These are phyloP conservation scores for Macrophya annulata DNA, from an alignment of 2,888 invertebrate genomes.

Conservation along the genomic window DNA sequence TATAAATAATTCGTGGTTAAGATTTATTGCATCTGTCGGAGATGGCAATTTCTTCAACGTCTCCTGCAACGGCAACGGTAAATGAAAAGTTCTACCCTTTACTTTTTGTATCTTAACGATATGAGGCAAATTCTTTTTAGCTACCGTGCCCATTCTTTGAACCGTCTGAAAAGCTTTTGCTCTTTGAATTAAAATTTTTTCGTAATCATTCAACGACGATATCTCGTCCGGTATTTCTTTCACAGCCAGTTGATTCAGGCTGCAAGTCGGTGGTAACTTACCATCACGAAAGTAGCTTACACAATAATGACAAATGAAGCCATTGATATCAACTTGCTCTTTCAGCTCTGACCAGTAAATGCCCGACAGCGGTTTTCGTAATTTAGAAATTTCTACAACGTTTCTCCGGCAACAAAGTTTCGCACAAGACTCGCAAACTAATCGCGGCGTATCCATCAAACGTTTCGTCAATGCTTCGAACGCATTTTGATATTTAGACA, in stretches of 20 bases:
- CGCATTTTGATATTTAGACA: slow-evolving; percentile 55
- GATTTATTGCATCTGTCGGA: too few relatives aligned
- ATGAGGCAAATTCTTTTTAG: slow-evolving; percentile 67
- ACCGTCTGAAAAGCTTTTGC: slow-evolving; percentile 74
- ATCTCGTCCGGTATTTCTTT: not conserved
- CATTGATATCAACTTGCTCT: not conserved
- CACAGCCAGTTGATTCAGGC: slow-evolving; percentile 64
- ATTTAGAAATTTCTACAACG: slow-evolving; percentile 52
- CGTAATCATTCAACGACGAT: slow-evolving; percentile 36
- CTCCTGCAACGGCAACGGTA: slow-evolving; percentile 72
- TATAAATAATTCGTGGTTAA: slow-evolving; percentile 71
- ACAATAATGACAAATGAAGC: slow-evolving; percentile 32
- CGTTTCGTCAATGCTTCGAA: slow-evolving; percentile 60
- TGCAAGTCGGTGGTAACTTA: slow-evolving; percentile 65
- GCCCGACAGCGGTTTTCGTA: slow-evolving; percentile 57
- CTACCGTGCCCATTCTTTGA: slow-evolving; percentile 69
- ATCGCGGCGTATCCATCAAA: slow-evolving; percentile 60
- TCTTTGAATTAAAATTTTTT: slow-evolving; percentile 67
- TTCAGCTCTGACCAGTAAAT: slow-evolving; percentile 51
- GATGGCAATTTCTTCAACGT: slow-evolving; percentile 70
- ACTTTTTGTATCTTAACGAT: slow-evolving; percentile 63
- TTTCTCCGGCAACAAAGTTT: slow-evolving; percentile 62
- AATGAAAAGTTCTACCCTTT: slow-evolving; percentile 69
- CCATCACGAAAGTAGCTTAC: slow-evolving; percentile 61
- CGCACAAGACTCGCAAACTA: slow-evolving; percentile 63